Evolutionary conservation across 2,888 invertebrate genomes (phyloP).

Genomic region (Flexamia atlantica): DNA sequence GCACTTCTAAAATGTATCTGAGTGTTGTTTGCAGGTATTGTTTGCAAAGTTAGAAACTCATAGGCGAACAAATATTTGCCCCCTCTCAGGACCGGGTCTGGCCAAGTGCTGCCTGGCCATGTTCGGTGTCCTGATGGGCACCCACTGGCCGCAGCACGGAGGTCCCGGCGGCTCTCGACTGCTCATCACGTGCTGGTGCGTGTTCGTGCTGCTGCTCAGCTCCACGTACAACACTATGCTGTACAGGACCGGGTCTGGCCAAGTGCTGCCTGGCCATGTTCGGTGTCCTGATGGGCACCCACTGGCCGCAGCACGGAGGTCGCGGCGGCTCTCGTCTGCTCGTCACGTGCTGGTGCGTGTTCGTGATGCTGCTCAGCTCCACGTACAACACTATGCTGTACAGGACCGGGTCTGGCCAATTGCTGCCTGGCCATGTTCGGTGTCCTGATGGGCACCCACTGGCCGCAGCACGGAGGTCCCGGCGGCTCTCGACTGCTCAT

Average conservation of each 20-base stretch:
- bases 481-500: neutral
- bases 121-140: slow-evolving; percentile 20
- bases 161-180: neutral
- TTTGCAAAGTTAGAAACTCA: no score
- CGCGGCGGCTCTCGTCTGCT: neutral
- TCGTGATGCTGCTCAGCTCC: slow-evolving; percentile 14
- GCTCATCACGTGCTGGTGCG: slow-evolving; percentile 18
- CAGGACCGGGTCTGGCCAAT: neutral
- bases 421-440: slow-evolving; percentile 11
- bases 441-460: neutral
- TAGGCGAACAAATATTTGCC: no score
- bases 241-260: neutral
- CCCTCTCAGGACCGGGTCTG: neutral
- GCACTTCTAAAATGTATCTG: no score
- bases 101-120: neutral
- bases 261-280: neutral
- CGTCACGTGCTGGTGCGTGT: slow-evolving; percentile 19
- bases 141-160: neutral
- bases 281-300: slow-evolving; percentile 3
- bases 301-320: neutral
- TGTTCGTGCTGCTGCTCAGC: slow-evolving; percentile 27
- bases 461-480: neutral
- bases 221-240: slow-evolving; percentile 8
- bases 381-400: neutral
- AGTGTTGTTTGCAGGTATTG: no score